Evolutionary conservation across 1,140 invertebrate species (phyloP).

Genomic region (Himalopsyche phryganea): DNA sequence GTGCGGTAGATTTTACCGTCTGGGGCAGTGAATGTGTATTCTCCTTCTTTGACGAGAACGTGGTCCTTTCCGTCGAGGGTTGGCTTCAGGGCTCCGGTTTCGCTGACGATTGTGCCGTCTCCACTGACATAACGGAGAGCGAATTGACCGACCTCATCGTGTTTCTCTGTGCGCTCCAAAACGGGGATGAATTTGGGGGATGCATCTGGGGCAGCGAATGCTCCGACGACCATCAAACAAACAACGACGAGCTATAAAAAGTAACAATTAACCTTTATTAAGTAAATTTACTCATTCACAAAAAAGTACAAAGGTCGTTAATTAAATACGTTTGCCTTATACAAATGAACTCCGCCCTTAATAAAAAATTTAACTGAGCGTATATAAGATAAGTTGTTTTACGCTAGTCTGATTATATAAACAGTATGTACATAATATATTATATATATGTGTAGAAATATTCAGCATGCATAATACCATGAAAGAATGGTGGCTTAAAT

Average conservation of each 20-base stretch:
- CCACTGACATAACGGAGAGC: slow-evolving; percentile 42
- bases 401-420: too few relatives aligned
- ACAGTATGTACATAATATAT: too few relatives aligned
- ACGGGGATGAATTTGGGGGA: slow-evolving; percentile 29
- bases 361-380: too few relatives aligned
- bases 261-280: too few relatives aligned
- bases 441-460: too few relatives aligned
- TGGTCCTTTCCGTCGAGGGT: slow-evolving; percentile 34
- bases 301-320: too few relatives aligned
- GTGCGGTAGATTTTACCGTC: slow-evolving; percentile 23
- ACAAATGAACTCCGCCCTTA: too few relatives aligned
- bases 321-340: too few relatives aligned
- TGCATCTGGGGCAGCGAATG: slow-evolving; percentile 31
- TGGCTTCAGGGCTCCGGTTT: slow-evolving; percentile 41
- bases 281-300: too few relatives aligned
- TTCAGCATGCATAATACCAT: too few relatives aligned
- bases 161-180: slow-evolving; percentile 30
- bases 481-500: too few relatives aligned
- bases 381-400: too few relatives aligned
- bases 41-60: slow-evolving; percentile 39
- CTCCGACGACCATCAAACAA: background rate
- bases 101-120: slow-evolving; percentile 40
- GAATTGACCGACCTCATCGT: slow-evolving; percentile 41
- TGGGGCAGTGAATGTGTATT: slow-evolving; percentile 34
- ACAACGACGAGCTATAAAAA: background rate